Evolutionary conservation across 37 sponge, comb jelly and placozoan species (phyloP), one percentile per base, ranked within the genome.

Genomic region (Tethya wilhelma): DNA sequence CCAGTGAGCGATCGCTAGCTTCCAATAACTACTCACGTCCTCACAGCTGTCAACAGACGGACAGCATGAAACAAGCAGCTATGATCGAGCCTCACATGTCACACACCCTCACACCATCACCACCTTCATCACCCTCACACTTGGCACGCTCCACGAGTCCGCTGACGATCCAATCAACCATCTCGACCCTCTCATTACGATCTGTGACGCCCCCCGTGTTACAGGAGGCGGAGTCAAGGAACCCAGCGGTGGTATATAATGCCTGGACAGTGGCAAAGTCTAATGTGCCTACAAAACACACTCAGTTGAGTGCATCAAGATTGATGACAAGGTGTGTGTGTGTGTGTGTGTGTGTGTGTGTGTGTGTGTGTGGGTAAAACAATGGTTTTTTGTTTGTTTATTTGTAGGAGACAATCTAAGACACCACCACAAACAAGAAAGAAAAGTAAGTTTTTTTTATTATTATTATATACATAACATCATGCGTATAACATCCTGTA

Each of bases 381-480:
- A 28, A 62, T 19, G 9, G 9, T 19, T 8, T 12, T 23, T 25
- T 62, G 26, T 73, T 30, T 28, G 3, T 11, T 22, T 56, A 17
- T 28, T 46, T 49, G 19, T 42, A 75, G 75, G 58, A 56, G 60
- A 59, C 75, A 39, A n/a, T 42, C 75, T 1, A 75, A 75, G 22
- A 28, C 62, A 34, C 75, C 75, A 19, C 62, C 75, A 66, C 84
- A 84, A 7, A 77, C 44, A 67, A 84, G 75, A 41, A 74, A 84
- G 70, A 75, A 84, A n/a, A 30, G 23, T 4, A 74, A 41, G 44
- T 57, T 12, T 38, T 59, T 38, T 36, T 67, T 32, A 32, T 32
- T 17, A 19, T 49, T 49, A n/a, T n/a, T n/a, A n/a, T n/a, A n/a
- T n/a, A n/a, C n/a, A n/a, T n/a, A n/a, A n/a, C n/a, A n/a, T n/a